phyloP scores from a whole-genome alignment of 2,888 invertebrate species.

The Tiliacea aurago region DNA sequence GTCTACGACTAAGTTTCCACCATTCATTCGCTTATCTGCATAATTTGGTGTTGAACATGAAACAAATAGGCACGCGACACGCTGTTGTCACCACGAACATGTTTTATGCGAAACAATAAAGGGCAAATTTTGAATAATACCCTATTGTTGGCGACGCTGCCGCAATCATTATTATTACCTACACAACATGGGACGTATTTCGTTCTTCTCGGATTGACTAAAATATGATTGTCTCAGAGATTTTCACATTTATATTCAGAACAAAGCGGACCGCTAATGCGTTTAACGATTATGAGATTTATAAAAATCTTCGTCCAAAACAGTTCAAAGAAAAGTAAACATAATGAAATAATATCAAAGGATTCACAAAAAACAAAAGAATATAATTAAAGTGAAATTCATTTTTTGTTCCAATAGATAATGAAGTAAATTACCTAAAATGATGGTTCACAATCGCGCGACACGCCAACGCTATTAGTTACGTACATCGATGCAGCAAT shows the following conservation, averaged over 20 bases:
- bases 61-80: constrained; percentile 85
- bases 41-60: constrained; percentile 87
- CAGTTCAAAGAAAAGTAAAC: constrained; percentile 45
- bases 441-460: constrained; percentile 28
- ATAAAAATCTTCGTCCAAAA: constrained; percentile 40
- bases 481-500: constrained; percentile 62
- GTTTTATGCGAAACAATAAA: constrained; percentile 87
- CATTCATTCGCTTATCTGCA: constrained; percentile 89
- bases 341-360: constrained; percentile 56
- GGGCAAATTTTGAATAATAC: constrained; percentile 87
- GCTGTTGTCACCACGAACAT: constrained; percentile 84
- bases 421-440: constrained; percentile 47
- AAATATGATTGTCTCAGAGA: constrained; percentile 55
- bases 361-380: constrained; percentile 38
- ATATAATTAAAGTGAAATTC: constrained; percentile 23
- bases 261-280: constrained; percentile 58
- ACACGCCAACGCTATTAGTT: constrained; percentile 46
- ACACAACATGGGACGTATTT: constrained; percentile 66
- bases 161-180: constrained; percentile 79
- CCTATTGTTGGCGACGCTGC: constrained; percentile 81
- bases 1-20: constrained; percentile 85
- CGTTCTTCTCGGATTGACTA: constrained; percentile 58
- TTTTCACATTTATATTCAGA: constrained; percentile 56
- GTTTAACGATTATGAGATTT: constrained; percentile 61
- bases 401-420: constrained; percentile 27